A percentile compares a stretch with the other conserved stretches of the same genome.
Conservation (phyloP, 2,888 invertebrate species). For the Acheta domesticus region DNA sequence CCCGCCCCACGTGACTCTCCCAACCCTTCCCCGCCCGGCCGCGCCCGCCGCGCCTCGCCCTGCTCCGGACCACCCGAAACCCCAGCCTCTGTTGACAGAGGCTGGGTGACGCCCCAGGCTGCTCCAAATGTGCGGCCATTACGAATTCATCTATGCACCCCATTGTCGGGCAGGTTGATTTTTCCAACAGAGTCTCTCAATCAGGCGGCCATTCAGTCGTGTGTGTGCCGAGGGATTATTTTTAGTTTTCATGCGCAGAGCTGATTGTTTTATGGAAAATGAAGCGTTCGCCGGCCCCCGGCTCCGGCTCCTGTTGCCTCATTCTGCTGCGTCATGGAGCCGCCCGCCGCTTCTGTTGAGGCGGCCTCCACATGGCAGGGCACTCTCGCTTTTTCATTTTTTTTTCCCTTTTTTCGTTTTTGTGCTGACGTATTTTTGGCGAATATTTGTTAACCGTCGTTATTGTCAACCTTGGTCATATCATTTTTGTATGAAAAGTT, state of each 20-base stretch:
- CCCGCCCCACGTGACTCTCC: too few relatives aligned
- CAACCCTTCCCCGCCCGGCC: background rate
- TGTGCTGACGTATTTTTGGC: too few relatives aligned
- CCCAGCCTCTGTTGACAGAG: background rate
- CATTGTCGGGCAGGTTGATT: slow-evolving; percentile 18
- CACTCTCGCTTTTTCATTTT: too few relatives aligned
- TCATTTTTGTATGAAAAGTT: too few relatives aligned
- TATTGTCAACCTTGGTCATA: too few relatives aligned
- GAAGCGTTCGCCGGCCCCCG: background rate
- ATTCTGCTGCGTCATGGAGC: too few relatives aligned
- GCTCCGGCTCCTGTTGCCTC: background rate
- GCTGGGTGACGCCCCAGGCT: background rate
- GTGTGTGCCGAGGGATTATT: slow-evolving; percentile 8
- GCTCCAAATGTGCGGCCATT: background rate
- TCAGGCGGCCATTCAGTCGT: background rate
- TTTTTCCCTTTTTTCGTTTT: too few relatives aligned
- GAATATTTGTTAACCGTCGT: too few relatives aligned
- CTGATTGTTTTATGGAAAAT: slow-evolving; percentile 18
- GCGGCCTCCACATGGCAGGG: too few relatives aligned
- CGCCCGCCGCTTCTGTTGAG: too few relatives aligned
- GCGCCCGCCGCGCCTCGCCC: background rate
- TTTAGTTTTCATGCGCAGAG: slow-evolving; percentile 4
- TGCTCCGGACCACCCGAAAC: background rate
- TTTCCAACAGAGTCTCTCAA: background rate
- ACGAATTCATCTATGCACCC: slow-evolving; percentile 18